Evolutionary conservation across 2,113 vertebrate species (phyloP).

Genomic region (Pluvialis apricaria): DNA sequence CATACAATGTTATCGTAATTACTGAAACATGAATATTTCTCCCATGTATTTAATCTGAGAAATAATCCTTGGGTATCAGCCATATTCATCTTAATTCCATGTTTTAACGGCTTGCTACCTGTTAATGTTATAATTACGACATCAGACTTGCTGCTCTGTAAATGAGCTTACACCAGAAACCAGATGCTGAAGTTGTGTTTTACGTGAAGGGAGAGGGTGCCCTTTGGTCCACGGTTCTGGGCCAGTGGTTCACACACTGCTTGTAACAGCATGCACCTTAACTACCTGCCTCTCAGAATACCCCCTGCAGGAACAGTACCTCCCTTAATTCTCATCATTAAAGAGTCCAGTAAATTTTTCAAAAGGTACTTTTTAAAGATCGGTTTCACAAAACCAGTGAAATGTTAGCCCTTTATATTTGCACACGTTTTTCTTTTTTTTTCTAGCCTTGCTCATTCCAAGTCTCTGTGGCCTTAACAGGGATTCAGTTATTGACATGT

Average conservation of each 20-base stretch:
- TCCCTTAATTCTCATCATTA: background rate
- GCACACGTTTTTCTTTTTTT: background rate
- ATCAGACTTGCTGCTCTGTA: background rate
- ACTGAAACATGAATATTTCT: background rate
- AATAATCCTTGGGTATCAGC: background rate
- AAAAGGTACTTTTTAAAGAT: background rate
- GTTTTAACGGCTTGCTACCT: background rate
- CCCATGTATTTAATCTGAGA: background rate
- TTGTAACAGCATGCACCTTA: accelerated
- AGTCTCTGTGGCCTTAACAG: background rate
- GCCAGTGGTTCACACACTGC: background rate
- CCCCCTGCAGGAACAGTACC: background rate
- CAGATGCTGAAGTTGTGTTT: background rate
- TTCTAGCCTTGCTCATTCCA: background rate
- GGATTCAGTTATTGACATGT: background rate
- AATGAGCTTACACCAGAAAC: background rate
- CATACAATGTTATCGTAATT: background rate
- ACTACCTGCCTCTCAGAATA: background rate
- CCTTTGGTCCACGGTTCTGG: background rate
- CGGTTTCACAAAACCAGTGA: background rate
- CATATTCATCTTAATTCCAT: background rate
- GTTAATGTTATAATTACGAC: background rate
- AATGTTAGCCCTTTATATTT: background rate
- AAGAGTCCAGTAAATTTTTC: background rate
- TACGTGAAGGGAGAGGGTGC: background rate